phyloP scores from a whole-genome alignment of 2,113 vertebrate genomes.

The Mellivora capensis region DNA sequence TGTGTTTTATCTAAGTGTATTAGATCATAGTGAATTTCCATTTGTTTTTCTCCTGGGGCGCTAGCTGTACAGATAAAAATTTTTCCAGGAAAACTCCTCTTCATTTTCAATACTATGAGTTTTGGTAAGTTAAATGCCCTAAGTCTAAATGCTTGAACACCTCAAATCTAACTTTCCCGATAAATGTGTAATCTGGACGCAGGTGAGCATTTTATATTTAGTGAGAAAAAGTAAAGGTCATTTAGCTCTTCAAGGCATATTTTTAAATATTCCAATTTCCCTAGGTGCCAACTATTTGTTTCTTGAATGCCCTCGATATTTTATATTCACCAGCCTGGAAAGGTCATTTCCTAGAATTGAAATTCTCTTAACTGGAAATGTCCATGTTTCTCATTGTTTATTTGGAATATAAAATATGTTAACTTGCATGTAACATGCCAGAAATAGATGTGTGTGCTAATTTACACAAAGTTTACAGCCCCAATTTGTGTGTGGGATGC shows the following conservation, averaged over 20 bases:
- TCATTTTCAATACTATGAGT: constrained; percentile 46
- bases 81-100: not conserved
- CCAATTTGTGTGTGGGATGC: not conserved
- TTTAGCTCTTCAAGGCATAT: constrained; percentile 67
- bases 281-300: constrained; percentile 71
- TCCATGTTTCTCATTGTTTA: constrained; percentile 29
- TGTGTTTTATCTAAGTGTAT: not conserved
- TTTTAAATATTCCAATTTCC: constrained; percentile 74
- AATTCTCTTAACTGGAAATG: constrained; percentile 33
- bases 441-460: not conserved
- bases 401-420: constrained; percentile 37
- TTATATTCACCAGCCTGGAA: constrained; percentile 68
- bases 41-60: not conserved
- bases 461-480: not conserved
- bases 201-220: constrained; percentile 72
- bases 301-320: constrained; percentile 59
- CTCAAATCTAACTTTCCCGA: not conserved
- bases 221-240: constrained; percentile 78
- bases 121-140: constrained; percentile 37
- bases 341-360: constrained; percentile 73
- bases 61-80: constrained; percentile 33
- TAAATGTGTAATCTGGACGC: constrained; percentile 47
- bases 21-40: not conserved
- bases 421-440: not conserved
- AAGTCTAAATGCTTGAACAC: constrained; percentile 11